Conservation (phyloP, 2,113 vertebrate species). For the Gulo gulo region DNA sequence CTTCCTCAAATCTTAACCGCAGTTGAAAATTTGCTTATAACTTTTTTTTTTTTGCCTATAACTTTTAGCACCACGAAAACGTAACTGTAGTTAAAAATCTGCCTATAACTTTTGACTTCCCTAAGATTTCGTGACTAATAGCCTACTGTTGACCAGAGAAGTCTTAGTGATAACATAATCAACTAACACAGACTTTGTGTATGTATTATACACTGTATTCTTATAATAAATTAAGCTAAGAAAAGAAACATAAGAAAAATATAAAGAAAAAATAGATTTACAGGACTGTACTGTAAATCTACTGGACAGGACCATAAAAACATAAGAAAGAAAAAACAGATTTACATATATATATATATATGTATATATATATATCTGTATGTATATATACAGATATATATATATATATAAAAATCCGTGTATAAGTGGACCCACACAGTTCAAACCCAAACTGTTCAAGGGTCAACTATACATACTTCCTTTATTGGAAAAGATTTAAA, state of each 20-base stretch:
- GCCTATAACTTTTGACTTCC: not conserved
- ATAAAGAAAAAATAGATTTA: not conserved
- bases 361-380: not conserved
- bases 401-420: not conserved
- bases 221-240: not conserved
- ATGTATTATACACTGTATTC: not conserved
- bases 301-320: not conserved
- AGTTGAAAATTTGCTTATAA: not conserved
- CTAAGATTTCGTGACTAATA: not conserved
- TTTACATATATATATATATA: not conserved
- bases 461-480: not conserved
- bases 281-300: not conserved
- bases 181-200: not conserved
- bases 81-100: not conserved
- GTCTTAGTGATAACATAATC: not conserved
- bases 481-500: not conserved
- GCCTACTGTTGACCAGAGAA: not conserved
- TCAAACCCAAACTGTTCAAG: not conserved
- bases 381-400: too few relatives aligned
- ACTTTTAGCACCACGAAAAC: not conserved
- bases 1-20: not conserved
- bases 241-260: not conserved
- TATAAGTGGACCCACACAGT: not conserved
- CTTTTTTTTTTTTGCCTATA: not conserved
- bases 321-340: not conserved